Evolutionary conservation across 1,140 invertebrate genomes (phyloP), one percentile per base, ranked within the genome.

Genomic region (Limonius californicus): DNA sequence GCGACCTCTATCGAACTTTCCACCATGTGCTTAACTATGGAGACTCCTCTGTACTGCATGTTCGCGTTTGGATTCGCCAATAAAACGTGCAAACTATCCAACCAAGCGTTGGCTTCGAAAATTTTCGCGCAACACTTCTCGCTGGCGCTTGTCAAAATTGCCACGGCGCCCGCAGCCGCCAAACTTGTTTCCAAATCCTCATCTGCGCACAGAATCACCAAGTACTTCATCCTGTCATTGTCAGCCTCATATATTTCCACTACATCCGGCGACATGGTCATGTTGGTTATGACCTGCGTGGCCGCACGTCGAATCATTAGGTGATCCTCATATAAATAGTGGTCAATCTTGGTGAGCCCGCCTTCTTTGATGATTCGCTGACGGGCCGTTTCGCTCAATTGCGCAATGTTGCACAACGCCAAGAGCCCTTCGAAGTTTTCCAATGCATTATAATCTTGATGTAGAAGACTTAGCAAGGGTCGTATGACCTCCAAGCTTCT

Each of bases 361-460:
- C 88, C 87, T 76, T 98, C 95, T 72, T 94, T 91, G 0, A 98
- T 71, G 59, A 98, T 97, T 64, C 88, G 82, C 67, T 87, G 85
- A 58, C 94, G 83, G 2, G 92, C 87, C 12, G 83, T 85, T 72
- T 95, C 91, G 74, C 84, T 92, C 72, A 94, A 84, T 61, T 89
- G 86, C 21, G 93, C 92, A 35, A 99, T 81, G 79, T 99, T 99
- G 66, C 97, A 99, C 0, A 99, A 81, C 0, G 92, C 95, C 87
- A 99, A 87, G 4, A 99, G 76, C 1, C 94, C 86, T 80, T 99
- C 98, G 79, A 99, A 99, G 74, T 98, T 99, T 77, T 98, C 94
- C 39, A 99, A 75, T 4, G 91, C 95, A n/a, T 82, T 84, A 68
- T 91, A 94, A 14, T 99, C 96, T 8, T 86, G 85, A 75, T 91